phyloP scores from a whole-genome alignment of 2,797 vertebrate genomes.

The Molossus molossus region DNA sequence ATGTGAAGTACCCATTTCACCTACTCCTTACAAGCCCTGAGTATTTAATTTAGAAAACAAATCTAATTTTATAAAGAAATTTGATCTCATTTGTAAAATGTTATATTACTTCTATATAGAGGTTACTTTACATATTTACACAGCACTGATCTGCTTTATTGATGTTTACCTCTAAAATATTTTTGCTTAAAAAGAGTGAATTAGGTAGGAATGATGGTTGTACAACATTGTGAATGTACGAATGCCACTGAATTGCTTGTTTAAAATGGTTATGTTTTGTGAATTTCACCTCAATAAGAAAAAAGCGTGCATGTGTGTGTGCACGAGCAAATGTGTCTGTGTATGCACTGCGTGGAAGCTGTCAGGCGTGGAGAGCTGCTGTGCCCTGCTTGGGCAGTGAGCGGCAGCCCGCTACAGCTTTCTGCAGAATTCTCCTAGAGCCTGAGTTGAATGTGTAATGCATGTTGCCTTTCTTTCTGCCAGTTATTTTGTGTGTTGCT shows the following conservation, averaged over 20 bases:
- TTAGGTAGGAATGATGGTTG: neutral
- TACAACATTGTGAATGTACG: neutral
- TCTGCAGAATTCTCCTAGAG: neutral
- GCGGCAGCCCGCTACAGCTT: neutral
- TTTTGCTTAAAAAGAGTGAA: conserved; percentile 11
- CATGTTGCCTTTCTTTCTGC: neutral
- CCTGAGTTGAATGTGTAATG: neutral
- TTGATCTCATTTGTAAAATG: neutral
- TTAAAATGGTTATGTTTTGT: neutral
- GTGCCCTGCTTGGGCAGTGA: neutral
- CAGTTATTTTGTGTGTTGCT: neutral
- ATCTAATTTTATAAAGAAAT: neutral
- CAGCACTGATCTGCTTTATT: neutral
- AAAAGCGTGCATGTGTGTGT: neutral
- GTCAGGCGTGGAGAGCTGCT: neutral
- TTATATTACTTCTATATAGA: conserved; percentile 23
- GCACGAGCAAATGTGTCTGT: neutral
- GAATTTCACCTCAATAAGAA: conserved; percentile 15
- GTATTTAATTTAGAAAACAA: neutral
- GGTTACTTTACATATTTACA: neutral
- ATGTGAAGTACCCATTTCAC: neutral
- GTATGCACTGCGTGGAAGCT: neutral
- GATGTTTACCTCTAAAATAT: conserved; percentile 22
- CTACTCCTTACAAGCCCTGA: neutral
- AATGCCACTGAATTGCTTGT: neutral